A percentile compares a stretch with the other conserved stretches of the same genome.
phyloP scores from a whole-genome alignment of 2,797 vertebrate genomes.

The Mareca strepera region DNA sequence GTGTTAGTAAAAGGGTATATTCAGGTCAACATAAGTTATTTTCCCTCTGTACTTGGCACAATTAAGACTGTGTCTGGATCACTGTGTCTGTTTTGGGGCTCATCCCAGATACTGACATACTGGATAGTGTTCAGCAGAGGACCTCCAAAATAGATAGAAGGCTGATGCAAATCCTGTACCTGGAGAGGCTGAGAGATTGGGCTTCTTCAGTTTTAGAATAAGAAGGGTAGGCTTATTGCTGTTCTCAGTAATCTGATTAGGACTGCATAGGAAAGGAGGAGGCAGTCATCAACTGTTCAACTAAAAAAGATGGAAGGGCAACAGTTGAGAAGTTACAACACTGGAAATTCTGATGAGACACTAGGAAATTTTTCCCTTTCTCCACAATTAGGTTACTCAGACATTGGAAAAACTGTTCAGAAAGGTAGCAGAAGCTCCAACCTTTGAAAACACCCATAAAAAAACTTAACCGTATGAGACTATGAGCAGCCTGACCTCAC shows the following conservation, averaged over 20 bases:
- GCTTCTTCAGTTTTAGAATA: not conserved
- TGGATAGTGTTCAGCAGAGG: not conserved
- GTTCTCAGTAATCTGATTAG: not conserved
- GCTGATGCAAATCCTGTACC: accelerated
- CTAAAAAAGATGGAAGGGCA: not conserved
- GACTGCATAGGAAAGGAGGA: not conserved
- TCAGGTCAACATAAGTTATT: not conserved
- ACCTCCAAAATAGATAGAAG: not conserved
- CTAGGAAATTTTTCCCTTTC: not conserved
- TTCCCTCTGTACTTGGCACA: not conserved
- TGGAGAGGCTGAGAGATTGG: not conserved
- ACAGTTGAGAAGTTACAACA: not conserved
- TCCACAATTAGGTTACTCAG: not conserved
- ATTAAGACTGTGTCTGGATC: not conserved
- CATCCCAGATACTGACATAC: accelerated
- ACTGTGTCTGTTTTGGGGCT: not conserved
- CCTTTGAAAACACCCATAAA: not conserved
- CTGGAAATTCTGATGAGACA: conserved; percentile 27
- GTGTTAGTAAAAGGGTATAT: not conserved
- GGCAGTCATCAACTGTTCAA: not conserved
- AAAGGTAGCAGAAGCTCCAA: not conserved
- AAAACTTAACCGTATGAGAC: not conserved
- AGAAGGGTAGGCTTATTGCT: not conserved
- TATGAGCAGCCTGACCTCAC: not conserved
- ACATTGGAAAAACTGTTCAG: not conserved